Conservation (phyloP, 2,113 vertebrate genomes). For the Platycercus adscitus region DNA sequence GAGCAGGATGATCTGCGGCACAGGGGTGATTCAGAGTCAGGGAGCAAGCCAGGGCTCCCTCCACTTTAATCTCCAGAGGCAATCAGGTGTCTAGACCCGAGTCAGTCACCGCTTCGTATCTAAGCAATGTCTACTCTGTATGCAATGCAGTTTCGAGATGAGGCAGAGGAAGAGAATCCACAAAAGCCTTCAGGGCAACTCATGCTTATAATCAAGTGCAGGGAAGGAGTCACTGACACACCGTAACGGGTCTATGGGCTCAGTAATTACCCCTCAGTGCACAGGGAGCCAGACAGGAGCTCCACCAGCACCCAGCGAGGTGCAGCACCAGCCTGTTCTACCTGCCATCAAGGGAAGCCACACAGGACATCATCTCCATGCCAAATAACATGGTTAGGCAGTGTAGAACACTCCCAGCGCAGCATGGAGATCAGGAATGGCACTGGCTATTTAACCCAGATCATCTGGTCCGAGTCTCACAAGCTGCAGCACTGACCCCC, state of each 20-base stretch:
- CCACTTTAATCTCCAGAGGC: not conserved
- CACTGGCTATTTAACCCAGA: not conserved
- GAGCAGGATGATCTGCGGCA: constrained; percentile 67
- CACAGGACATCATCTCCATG: not conserved
- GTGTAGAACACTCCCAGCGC: not conserved
- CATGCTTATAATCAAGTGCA: constrained; percentile 23
- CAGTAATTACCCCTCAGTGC: not conserved
- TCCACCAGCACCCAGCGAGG: not conserved
- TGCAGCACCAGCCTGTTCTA: constrained; percentile 30
- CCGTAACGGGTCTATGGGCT: not conserved
- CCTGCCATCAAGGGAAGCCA: not conserved
- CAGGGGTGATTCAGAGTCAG: constrained; percentile 33
- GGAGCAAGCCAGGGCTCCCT: not conserved
- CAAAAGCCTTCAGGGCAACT: constrained; percentile 38
- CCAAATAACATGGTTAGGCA: not conserved
- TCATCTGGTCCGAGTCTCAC: not conserved
- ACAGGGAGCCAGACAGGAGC: constrained; percentile 27
- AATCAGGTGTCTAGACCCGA: constrained; percentile 37
- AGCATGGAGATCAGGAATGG: fast-evolving
- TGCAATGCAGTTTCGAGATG: constrained; percentile 39
- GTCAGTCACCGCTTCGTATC: constrained; percentile 47
- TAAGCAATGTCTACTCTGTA: constrained; percentile 9
- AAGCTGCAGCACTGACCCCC: not conserved
- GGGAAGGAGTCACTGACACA: not conserved
- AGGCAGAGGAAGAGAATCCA: constrained; percentile 45